Evolutionary conservation across 2,888 invertebrate genomes (phyloP), one percentile per base, ranked within the genome.

Genomic region (Malthinus flaveolus): DNA sequence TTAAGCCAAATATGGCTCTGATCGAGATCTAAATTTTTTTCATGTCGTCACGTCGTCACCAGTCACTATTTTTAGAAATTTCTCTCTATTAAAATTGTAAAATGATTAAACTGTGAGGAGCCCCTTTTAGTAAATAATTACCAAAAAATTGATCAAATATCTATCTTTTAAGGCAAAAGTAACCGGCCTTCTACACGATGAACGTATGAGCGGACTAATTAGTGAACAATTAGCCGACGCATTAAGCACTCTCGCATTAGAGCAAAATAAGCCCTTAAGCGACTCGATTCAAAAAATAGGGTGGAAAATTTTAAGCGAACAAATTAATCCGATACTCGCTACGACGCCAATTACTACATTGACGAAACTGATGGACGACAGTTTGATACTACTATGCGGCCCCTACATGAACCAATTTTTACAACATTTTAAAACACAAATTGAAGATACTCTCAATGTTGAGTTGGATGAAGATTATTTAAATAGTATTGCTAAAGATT

Each of bases 131-230:
- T n/a, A n/a, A n/a, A n/a, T n/a, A n/a, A n/a, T n/a, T n/a, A n/a
- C n/a, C n/a, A n/a, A n/a, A 23, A 23, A 23, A 23, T 5, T 23
- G 5, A 23, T 3, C 23, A 23, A 23, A 23, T 23, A 5, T 23
- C 5, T n/a, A n/a, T n/a, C 5, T 23, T 23, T 23, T 23, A 42
- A 65, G 65, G 52, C 45, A 13, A 23, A 9, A 11, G 56, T 64
- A 8, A 62, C 62, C 11, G 66, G 66, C n/a, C 56, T 60, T 33
- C 58, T 62, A 11, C 46, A 64, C 11, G 60, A 64, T 42, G 64
- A 64, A 12, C 58, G 55, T 12, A 58, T 62, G 34, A 66, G 66
- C 36, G 36, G 49, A 15, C 33, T 63, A 35, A 50, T 64, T 11
- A 58, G 53, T 32, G 13, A 34, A 10, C 48, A 52, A 36, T 12